Base-by-base conservation (phyloP, 2,113 vertebrate species). In the Archocentrus centrarchus region DNA sequence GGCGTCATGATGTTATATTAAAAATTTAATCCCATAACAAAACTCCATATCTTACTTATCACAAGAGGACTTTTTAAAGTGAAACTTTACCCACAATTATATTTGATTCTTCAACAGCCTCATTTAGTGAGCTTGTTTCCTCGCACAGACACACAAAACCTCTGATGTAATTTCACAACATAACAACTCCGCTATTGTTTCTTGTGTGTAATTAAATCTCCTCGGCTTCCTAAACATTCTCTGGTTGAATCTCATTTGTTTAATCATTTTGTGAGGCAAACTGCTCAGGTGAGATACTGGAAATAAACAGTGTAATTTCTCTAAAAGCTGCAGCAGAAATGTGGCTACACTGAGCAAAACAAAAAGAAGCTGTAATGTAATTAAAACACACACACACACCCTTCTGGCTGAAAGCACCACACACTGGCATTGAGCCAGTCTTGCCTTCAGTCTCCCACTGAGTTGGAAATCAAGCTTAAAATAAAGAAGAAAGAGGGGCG, bases 311-410 rank as follows among this genome's bases (percentile, higher is more conserved):
- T 14, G 13, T 44, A 15, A 77, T 77, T 58, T 59, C 18, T 63
- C 66, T 61, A n/a, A 39, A 35, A 79, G 44, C 37, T 77, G n/a
- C 77, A 6, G 37, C 73, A 73, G 78, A 41, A 60, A 58, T 17
- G 41, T 70, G 39, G 57, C 57, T 55, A 30, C 64, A 59, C 57
- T 30, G 44, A 35, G 50, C 17, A 30, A 37, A 59, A 9, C 44
- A 50, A 22, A 13, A 58, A 47, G 5, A 18, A 79, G 22, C 27
- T 22, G 24, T 76, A 81, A 88, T 27, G 30, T 86, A 82, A 89
- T 91, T 89, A 89, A 75, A 80, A 64, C 87, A 66, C 4, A 32
- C 5, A 70, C 75, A 75, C 82, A 61, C 87, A 64, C 4, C 64
- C 82, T 84, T 78, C 79, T 35, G 32, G 66, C 86, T 80, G 57